Percentiles rank a stretch among this genome's conserved stretches.
Evolutionary conservation across 2,888 invertebrate species (phyloP).

Genomic region (Hydriomena furcata): DNA sequence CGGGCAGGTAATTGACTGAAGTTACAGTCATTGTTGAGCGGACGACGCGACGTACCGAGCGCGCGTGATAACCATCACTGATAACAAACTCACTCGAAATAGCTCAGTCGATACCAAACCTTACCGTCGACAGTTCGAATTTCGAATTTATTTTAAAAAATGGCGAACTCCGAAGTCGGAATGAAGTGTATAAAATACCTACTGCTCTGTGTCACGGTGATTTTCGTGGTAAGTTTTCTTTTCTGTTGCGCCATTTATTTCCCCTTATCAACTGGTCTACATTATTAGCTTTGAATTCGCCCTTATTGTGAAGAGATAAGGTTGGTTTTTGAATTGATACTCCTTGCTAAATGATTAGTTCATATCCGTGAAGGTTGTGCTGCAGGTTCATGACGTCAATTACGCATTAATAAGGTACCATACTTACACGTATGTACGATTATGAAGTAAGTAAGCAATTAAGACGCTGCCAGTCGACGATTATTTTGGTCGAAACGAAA

Average conservation of each 20-base stretch:
- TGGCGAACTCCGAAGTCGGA: slow-evolving; percentile 83
- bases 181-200: slow-evolving; percentile 91
- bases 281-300: neutral
- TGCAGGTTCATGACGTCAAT: slow-evolving; percentile 10
- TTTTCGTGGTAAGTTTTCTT: slow-evolving; percentile 88
- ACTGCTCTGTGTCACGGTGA: slow-evolving; percentile 88
- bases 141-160: slow-evolving; percentile 44
- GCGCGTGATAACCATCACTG: slow-evolving; percentile 20
- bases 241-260: slow-evolving; percentile 35
- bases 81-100: neutral
- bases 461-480: too few relatives aligned
- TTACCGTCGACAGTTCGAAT: neutral
- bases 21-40: slow-evolving; percentile 32
- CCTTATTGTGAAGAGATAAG: slow-evolving; percentile 10
- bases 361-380: slow-evolving; percentile 11
- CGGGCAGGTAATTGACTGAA: slow-evolving; percentile 59
- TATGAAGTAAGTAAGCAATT: too few relatives aligned
- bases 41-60: slow-evolving; percentile 22
- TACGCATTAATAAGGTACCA: too few relatives aligned
- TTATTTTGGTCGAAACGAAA: too few relatives aligned
- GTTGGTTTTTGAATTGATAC: slow-evolving; percentile 3
- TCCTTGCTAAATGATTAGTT: neutral
- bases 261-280: slow-evolving; percentile 37
- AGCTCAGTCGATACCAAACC: slow-evolving; percentile 15
- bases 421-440: too few relatives aligned